These are phyloP conservation scores for Archaeoteleia sp. DNA, from an alignment of 2,888 invertebrate species.

Conservation along the genomic window DNA sequence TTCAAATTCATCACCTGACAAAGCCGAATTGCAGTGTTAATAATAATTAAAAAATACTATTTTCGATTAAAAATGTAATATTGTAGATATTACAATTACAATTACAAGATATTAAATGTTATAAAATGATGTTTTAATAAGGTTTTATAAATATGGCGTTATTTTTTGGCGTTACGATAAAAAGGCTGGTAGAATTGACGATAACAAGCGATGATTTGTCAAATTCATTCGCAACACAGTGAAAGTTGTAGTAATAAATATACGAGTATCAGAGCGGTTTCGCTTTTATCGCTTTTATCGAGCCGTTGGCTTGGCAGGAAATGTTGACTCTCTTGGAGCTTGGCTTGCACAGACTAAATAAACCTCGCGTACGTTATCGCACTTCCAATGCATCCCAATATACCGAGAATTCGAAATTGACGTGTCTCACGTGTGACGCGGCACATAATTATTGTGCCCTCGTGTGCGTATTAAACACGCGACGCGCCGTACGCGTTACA, in stretches of 20 bases:
- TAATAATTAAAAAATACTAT: too few relatives aligned
- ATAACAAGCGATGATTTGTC: constrained; percentile 18
- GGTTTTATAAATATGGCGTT: too few relatives aligned
- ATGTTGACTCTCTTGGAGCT: constrained; percentile 24
- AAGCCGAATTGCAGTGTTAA: too few relatives aligned
- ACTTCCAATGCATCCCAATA: constrained; percentile 5
- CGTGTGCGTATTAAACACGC: constrained; percentile 14
- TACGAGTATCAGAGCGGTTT: constrained; percentile 38
- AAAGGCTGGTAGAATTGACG: constrained; percentile 2
- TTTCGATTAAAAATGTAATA: too few relatives aligned
- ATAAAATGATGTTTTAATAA: too few relatives aligned
- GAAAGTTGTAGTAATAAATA: constrained; percentile 46
- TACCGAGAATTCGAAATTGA: constrained; percentile 17
- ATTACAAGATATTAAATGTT: too few relatives aligned
- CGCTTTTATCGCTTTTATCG: constrained; percentile 43
- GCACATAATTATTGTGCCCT: constrained; percentile 7
- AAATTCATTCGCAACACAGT: constrained; percentile 20
- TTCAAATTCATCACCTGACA: too few relatives aligned
- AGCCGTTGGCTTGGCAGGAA: constrained; percentile 32
- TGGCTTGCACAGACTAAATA: constrained; percentile 33
- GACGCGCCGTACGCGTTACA: constrained; percentile 3
- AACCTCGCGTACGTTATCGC: constrained; percentile 28
- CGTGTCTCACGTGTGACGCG: constrained; percentile 3
- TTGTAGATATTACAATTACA: too few relatives aligned
- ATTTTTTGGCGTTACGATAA: too few relatives aligned